These are phyloP conservation scores for Etia nguti DNA, from an alignment of 2,113 vertebrate species.

Conservation along the genomic window DNA sequence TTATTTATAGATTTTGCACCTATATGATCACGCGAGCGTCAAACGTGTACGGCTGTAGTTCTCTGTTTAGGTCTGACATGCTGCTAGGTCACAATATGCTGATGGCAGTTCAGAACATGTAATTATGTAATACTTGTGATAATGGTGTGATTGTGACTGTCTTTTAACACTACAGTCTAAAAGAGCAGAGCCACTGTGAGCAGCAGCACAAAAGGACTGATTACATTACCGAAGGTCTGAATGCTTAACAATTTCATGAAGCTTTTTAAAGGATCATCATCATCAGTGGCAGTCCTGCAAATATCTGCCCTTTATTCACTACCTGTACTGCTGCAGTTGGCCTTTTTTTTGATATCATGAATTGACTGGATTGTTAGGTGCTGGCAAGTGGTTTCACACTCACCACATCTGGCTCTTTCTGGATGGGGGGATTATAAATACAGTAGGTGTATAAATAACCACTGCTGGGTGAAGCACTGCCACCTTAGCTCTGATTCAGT, in stretches of 20 bases:
- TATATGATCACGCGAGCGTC: neutral
- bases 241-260: neutral
- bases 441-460: conserved; percentile 15
- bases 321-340: neutral
- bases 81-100: neutral
- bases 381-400: neutral
- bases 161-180: neutral
- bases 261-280: neutral
- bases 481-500: conserved; percentile 6
- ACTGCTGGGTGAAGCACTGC: neutral
- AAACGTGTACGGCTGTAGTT: neutral
- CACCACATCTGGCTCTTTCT: neutral
- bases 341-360: neutral
- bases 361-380: neutral
- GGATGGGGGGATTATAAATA: neutral
- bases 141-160: neutral
- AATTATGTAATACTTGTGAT: neutral
- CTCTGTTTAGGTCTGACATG: neutral
- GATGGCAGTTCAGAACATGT: neutral
- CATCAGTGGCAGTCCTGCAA: neutral
- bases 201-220: neutral
- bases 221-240: neutral
- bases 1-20: neutral
- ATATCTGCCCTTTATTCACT: neutral
- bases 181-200: neutral